A percentile compares a stretch with the other conserved stretches of the same genome.
These are phyloP conservation scores for Trachelipus rathkii DNA, from an alignment of 1,140 invertebrate species.

Conservation along the genomic window DNA sequence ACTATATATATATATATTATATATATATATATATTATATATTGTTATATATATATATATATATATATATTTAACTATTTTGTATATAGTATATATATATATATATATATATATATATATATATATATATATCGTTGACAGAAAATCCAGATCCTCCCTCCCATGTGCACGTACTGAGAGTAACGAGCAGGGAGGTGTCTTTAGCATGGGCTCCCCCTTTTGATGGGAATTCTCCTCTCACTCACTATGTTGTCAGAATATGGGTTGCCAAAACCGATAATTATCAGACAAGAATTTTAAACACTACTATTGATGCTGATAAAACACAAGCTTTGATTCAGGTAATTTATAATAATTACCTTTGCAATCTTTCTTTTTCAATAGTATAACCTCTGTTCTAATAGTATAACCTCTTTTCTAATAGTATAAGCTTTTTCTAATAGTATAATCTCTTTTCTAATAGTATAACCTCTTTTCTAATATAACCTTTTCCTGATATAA, in stretches of 20 bases:
- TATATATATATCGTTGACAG: conserved; percentile 42
- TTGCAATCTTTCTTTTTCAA: no score
- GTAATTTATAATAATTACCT: neutral
- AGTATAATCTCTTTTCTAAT: no score
- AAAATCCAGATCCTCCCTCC: conserved; percentile 53
- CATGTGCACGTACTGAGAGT: conserved; percentile 51
- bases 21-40: conserved; percentile 23
- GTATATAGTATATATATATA: conserved; percentile 25
- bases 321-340: conserved; percentile 9
- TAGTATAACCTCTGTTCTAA: no score
- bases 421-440: no score
- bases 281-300: neutral
- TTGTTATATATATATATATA: conserved; percentile 21
- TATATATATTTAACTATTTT: no score
- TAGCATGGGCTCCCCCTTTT: conserved; percentile 53
- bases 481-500: no score
- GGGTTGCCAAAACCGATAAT: neutral
- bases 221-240: conserved; percentile 52
- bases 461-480: no score
- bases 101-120: conserved; percentile 9
- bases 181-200: conserved; percentile 49
- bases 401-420: no score
- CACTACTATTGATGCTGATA: conserved; percentile 16
- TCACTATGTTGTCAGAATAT: conserved; percentile 44
- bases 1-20: conserved; percentile 12